A percentile compares a stretch with the other conserved stretches of the same genome.
phyloP scores from a whole-genome alignment of 2,888 invertebrate genomes.

The Galerucella nymphaeae region DNA sequence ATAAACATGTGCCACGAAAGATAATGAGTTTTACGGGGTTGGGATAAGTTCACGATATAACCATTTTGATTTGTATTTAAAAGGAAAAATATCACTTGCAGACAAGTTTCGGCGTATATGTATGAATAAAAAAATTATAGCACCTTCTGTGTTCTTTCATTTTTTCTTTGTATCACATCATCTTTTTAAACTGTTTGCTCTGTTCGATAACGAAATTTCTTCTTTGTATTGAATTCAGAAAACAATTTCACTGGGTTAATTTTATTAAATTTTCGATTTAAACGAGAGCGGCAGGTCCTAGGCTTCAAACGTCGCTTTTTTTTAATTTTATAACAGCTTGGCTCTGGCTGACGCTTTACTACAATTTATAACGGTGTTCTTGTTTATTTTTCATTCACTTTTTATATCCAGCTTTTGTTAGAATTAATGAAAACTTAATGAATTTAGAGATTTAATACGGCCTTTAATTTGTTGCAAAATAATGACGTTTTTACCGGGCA shows the following conservation, averaged over 20 bases:
- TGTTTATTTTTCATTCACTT: constrained; percentile 6
- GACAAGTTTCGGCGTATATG: no score
- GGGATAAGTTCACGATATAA: no score
- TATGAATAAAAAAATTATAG: no score
- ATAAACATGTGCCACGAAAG: no score
- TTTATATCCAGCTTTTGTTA: constrained; percentile 15
- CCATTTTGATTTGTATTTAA: no score
- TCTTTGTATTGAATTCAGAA: constrained; percentile 4
- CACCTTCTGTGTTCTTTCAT: no score
- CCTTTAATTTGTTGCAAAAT: neutral
- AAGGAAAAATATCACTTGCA: no score
- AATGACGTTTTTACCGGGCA: neutral
- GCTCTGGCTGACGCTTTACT: constrained; percentile 8
- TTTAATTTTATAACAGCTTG: neutral
- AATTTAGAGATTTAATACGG: constrained; percentile 8
- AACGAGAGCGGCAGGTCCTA: constrained; percentile 9
- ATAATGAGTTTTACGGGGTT: no score
- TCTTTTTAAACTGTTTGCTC: neutral
- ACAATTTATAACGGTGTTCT: constrained; percentile 8
- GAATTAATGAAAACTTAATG: constrained; percentile 18
- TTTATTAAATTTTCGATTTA: constrained; percentile 20
- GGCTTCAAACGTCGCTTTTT: constrained; percentile 5
- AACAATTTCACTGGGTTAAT: constrained; percentile 17
- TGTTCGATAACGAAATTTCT: neutral
- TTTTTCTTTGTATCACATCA: neutral